A percentile compares a stretch with the other conserved stretches of the same genome.
Conservation (phyloP, 2,888 invertebrate genomes). For the Notodonta dromedarius region DNA sequence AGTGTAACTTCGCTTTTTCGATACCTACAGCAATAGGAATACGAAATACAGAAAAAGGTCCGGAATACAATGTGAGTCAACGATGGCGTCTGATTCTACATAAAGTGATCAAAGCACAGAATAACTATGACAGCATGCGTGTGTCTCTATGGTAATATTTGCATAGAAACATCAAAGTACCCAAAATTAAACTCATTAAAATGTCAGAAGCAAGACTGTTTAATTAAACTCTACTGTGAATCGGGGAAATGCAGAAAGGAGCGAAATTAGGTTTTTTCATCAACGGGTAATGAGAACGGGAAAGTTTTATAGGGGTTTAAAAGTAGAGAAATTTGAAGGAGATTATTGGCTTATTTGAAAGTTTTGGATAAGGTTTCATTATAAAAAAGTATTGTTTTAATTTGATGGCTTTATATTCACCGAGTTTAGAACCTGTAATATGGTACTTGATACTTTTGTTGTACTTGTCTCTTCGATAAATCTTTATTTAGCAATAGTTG, state of each 20-base stretch:
- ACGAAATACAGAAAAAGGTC: background rate
- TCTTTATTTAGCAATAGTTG: no score
- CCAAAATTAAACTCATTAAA: slow-evolving; percentile 12
- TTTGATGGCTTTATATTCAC: no score
- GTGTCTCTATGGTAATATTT: background rate
- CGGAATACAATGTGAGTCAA: background rate
- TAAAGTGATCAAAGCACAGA: background rate
- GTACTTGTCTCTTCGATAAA: no score
- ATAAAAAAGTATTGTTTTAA: no score
- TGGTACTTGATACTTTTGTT: no score
- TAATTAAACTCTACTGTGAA: slow-evolving; percentile 4
- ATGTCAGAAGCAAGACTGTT: slow-evolving; percentile 1
- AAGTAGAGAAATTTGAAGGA: background rate
- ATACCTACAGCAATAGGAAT: no score
- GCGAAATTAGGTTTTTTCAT: background rate
- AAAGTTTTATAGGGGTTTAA: background rate
- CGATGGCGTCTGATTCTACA: background rate
- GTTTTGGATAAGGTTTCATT: background rate
- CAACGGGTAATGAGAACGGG: background rate
- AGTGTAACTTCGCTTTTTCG: background rate
- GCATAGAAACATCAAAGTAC: background rate
- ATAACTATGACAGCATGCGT: background rate
- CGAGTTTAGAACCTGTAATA: no score
- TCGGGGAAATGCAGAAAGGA: background rate
- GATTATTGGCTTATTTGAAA: background rate